Base-by-base conservation (phyloP, 2,797 vertebrate genomes). In the Sebastes glaucus region DNA sequence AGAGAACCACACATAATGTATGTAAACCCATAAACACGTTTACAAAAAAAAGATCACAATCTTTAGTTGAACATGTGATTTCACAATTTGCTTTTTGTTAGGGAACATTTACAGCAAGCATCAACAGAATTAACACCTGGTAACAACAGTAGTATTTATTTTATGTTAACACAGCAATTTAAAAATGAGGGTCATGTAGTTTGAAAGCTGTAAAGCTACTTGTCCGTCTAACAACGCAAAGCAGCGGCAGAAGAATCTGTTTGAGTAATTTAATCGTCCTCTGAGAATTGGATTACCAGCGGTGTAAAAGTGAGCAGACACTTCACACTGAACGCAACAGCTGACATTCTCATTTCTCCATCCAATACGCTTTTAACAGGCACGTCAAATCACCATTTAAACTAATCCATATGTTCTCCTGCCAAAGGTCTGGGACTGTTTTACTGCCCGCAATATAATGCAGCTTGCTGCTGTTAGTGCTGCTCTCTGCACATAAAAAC, bases 321-420 rank as follows among this genome's bases (percentile, higher is more conserved):
- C 53, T 32, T 77, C 64, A 66, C 42, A 46, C 57, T 23, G 20
- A 80, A 84, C 73, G n/a, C 69, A 74, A 42, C 84, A 88, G 82
- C 78, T 81, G 80, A 74, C 16, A 2, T 83, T 87, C 74, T 65
- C 80, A 68, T 81, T 74, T 74, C 75, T 87, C 66, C 46, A 61
- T 49, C 61, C 55, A 67, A 56, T 60, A 28, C 14, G 20, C 57
- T 32, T 80, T 76, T 68, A 78, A 80, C 27, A 28, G 65, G 42
- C 78, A 49, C 78, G 56, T 77, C 81, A 27, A 74, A 83, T 85
- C 83, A 77, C 70, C 59, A 6, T 71, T 77, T 69, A 71, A 85
- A 69, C 22, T 2, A 59, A 74, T 69, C 66, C 80, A 81, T 53
- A 28, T 83, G 85, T 62, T 72, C 14, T n/a, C 4, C 61, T 77